Percentiles rank a stretch among this genome's conserved stretches.
These are phyloP conservation scores for Julus scandinavius DNA, from an alignment of 2,888 invertebrate genomes.

Conservation along the genomic window DNA sequence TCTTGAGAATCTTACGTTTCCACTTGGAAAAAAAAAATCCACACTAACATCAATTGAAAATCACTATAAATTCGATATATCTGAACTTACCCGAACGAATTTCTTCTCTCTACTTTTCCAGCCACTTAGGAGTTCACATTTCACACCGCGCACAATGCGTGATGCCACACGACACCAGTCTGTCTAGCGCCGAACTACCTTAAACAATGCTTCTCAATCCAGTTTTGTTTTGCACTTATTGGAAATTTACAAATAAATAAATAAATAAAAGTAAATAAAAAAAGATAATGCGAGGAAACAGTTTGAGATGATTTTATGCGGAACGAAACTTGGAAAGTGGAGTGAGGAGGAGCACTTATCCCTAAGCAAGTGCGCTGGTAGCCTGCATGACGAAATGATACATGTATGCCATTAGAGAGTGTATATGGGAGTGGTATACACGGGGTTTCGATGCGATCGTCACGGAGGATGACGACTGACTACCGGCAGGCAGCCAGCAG, in stretches of 20 bases:
- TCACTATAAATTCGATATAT: not conserved
- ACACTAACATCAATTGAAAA: not conserved
- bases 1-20: too few relatives aligned
- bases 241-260: not conserved
- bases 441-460: not conserved
- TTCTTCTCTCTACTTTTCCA: not conserved
- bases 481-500: constrained; percentile 19
- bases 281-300: not conserved
- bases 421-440: not conserved
- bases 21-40: too few relatives aligned
- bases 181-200: not conserved
- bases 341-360: not conserved
- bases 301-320: not conserved
- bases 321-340: not conserved
- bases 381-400: not conserved
- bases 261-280: too few relatives aligned
- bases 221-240: not conserved
- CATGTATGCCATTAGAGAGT: not conserved
- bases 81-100: not conserved
- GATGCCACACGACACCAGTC: not conserved
- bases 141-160: not conserved
- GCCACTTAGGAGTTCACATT: constrained; percentile 31
- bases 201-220: not conserved
- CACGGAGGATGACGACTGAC: constrained; percentile 5
- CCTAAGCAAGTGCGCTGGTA: not conserved